Evolutionary conservation across 2,113 vertebrate species (phyloP), one percentile per base, ranked within the genome.

Genomic region (Blennius ocellaris): DNA sequence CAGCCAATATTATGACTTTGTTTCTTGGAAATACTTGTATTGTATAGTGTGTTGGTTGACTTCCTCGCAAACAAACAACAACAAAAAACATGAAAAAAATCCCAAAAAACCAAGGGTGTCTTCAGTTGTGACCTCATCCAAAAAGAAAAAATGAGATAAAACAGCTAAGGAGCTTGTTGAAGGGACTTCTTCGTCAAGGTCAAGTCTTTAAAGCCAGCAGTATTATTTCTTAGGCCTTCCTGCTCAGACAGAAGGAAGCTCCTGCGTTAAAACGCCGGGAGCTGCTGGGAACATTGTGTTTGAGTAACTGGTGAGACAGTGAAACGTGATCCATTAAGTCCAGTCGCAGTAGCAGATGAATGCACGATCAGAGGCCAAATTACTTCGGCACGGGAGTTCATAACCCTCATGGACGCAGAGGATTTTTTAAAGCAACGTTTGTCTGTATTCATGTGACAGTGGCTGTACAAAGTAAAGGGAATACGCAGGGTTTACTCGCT

Each of bases 341-440:
- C 44, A 11, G 44, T 14, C 12, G 44, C 48, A 52, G 21, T 60
- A 52, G 52, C 56, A 48, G 63, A 68, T 47, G 17, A 66, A 30
- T 17, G 37, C 61, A 60, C 60, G 53, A 45, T 75, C 30, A 41
- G 39, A 67, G 17, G 41, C 39, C 55, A 59, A 65, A 66, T 58
- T 38, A 66, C 51, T 45, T 73, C 38, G 41, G 14, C 40, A 50
- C 11, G 47, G 9, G 3, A 12, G 44, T 45, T 45, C 17, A 39
- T 47, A 36, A 59, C 8, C 9, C 16, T 59, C 16, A 54, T 9
- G 67, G 39, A 53, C 48, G 45, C 7, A 15, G 30, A 43, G 16
- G 41, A 60, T 60, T 41, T 60, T 41, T 17, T 44, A 47, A 67
- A 47, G 38, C 40, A 51, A 52, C 21, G 21, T 30, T 30, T 30